Evolutionary conservation across 2,888 invertebrate species (phyloP), one percentile per base, ranked within the genome.

Genomic region (Noctua comes): DNA sequence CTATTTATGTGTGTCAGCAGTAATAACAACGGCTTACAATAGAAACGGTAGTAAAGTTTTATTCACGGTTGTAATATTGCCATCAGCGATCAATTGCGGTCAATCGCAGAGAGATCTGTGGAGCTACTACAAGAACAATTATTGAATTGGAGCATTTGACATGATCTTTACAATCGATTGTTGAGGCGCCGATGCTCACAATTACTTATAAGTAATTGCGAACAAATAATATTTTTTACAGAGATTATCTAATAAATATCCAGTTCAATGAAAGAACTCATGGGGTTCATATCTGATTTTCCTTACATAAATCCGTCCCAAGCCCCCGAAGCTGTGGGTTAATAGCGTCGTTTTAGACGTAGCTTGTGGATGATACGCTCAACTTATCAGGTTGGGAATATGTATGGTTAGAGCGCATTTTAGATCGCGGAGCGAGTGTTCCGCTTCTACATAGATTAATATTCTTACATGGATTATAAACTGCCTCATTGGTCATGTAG

Each of bases 1-100:
- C 59, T 65, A 72, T 74, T 51, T 31, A 82, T 76, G 68, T 84
- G 24, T 76, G 84, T 73, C 85, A 82, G 40, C 40, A 73, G 75
- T 48, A 81, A 65, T 78, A 84, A 62, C 59, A 76, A 48, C 36
- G 13, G 31, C 73, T 70, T 2, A 79, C 75, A 82, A 82, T 76
- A 79, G 75, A 85, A 68, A 71, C 73, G 57, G 36, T 62, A 65
- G 40, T 79, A 68, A 74, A 77, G 24, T 46, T 76, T 84, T 71
- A 68, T 85, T 76, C 51, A 76, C 66, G 75, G 68, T 79, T 68
- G 51, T 82, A 73, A 64, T 73, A 73, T n/a, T 69, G n/a, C n/a
- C n/a, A 66, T 66, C 16, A 66, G 31, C 16, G 59, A 64, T 21
- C 31, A 21, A 62, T 36, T 21, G 62, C 62, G 64, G 57, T 76